Evolutionary conservation across 2,113 vertebrate species (phyloP).

Genomic region (Hypocryptadius cinnamomeus): DNA sequence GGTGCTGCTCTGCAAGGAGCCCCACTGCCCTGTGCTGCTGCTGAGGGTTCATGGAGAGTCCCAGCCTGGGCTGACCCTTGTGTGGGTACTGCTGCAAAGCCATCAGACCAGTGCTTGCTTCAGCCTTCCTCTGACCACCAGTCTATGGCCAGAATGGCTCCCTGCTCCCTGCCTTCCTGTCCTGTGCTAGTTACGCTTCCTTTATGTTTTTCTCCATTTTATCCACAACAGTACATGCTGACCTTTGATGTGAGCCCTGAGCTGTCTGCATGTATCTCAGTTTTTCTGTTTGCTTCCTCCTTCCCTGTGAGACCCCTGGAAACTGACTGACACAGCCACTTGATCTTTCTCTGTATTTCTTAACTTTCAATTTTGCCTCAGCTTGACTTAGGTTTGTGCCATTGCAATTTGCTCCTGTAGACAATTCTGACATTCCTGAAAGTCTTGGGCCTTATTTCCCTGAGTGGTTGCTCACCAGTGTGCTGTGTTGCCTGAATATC

Average conservation of each 20-base stretch:
- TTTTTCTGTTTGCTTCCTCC: not conserved
- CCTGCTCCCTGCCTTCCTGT: not conserved
- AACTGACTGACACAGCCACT: not conserved
- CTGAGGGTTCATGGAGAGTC: rapidly evolving
- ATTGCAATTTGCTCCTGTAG: not conserved
- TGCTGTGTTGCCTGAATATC: not conserved
- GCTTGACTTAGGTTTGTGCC: not conserved
- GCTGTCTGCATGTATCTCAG: not conserved
- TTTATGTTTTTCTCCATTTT: not conserved
- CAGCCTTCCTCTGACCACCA: not conserved
- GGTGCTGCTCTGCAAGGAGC: not conserved
- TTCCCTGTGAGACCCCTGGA: not conserved
- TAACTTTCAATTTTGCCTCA: not conserved
- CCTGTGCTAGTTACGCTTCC: not conserved
- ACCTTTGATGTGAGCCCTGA: not conserved
- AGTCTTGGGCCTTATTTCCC: not conserved
- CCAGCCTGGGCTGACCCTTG: not conserved
- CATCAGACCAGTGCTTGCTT: not conserved
- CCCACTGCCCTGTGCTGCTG: rapidly evolving
- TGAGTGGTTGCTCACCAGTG: not conserved
- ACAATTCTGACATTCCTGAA: not conserved
- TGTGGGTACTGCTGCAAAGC: not conserved
- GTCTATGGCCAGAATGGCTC: not conserved
- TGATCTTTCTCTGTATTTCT: not conserved
- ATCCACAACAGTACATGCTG: not conserved